Base-by-base conservation (phyloP, 2,888 invertebrate genomes). In the Charanyca ferruginea region DNA sequence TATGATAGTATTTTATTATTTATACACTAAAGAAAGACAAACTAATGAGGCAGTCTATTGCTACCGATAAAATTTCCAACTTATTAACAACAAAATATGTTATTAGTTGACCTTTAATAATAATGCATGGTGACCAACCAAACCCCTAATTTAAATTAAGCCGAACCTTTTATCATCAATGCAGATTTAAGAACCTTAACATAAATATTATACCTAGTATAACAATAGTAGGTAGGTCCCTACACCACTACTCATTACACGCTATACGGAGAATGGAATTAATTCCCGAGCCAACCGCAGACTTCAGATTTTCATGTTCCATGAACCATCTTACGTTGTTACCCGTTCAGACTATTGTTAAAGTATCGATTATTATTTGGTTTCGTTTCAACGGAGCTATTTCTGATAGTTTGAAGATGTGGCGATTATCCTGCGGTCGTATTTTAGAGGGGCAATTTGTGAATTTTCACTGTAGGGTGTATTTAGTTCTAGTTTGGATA, bases 201-300 rank as follows among this genome's bases (percentile, higher is more conserved):
- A 20, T 42, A 20, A 55, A 55, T 52, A 47, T 35, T 7, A 49
- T 11, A 25, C 32, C 8, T n/a, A 9, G n/a, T 51, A 51, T 9
- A 13, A 3, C 32, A 41, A 23, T 45, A 42, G 16, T 38, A 83
- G 79, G 13, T 63, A 38, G 38, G 38, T 38, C 16, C 16, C 2
- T 77, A 78, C 73, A 79, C 70, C 76, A 70, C 72, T 73, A 85
- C 87, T 90, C 89, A 90, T 91, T 91, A 91, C 89, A 88, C 82
- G 87, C 73, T 82, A 85, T 87, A 85, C n/a, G n/a, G 85, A 86
- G 89, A 89, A 91, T 86, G 88, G 91, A 92, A 93, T 93, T 94
- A 93, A 93, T 93, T 91, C 88, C 87, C 76, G 77, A 87, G 87
- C 86, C 87, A 81, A 82, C 89, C 90, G 89, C 92, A 92, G 93